A percentile compares a stretch with the other conserved stretches of the same genome.
phyloP scores from a whole-genome alignment of 2,113 vertebrate genomes.

The Aptenodytes forsteri region DNA sequence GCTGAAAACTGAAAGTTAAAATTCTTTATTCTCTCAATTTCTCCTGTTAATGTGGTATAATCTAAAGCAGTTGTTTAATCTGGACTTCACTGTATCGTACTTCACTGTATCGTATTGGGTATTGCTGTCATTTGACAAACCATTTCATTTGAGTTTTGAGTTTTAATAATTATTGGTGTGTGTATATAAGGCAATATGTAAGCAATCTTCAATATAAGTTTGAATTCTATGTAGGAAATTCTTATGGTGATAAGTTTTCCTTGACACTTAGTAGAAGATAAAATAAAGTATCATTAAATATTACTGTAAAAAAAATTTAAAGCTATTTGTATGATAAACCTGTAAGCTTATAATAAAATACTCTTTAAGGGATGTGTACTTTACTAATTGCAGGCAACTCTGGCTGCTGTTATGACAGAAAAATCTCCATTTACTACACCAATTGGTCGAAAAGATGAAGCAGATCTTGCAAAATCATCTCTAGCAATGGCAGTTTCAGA shows the following conservation, averaged over 20 bases:
- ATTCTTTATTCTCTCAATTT: background rate
- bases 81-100: background rate
- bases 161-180: background rate
- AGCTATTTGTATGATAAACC: background rate
- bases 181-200: background rate
- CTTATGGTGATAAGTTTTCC: background rate
- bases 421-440: slow-evolving; percentile 96
- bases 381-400: slow-evolving; percentile 83
- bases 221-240: background rate
- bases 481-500: slow-evolving; percentile 91
- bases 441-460: slow-evolving; percentile 93
- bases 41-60: background rate
- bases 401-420: slow-evolving; percentile 96
- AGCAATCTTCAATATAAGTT: background rate
- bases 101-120: fast-evolving
- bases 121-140: background rate
- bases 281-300: background rate
- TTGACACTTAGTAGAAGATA: background rate
- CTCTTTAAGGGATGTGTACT: background rate
- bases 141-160: background rate
- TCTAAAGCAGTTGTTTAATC: background rate
- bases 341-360: background rate
- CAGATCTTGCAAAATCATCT: slow-evolving; percentile 90
- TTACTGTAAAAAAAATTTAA: background rate
- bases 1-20: background rate